A percentile compares a stretch with the other conserved stretches of the same genome.
Evolutionary conservation across 2,113 vertebrate species (phyloP).

Genomic region (Arizona elegans): DNA sequence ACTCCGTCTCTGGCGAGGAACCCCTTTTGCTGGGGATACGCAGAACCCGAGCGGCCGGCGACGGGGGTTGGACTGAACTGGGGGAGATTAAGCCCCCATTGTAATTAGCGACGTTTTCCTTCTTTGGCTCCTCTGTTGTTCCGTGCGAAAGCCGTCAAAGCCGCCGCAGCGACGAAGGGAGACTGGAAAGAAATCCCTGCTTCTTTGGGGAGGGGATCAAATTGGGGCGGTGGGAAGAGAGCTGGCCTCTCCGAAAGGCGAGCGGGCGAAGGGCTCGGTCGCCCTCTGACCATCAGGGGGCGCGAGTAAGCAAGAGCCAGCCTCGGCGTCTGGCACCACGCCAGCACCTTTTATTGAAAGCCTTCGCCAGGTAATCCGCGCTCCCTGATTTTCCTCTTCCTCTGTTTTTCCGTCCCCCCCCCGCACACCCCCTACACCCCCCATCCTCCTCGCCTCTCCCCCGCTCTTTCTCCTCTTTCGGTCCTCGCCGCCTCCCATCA

Average conservation of each 20-base stretch:
- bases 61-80: background rate
- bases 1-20: background rate
- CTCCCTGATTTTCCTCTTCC: slow-evolving; percentile 42
- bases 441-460: slow-evolving; percentile 30
- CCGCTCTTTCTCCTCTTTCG: background rate
- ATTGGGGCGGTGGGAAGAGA: slow-evolving; percentile 11
- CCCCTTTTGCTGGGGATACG: background rate
- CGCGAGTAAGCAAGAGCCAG: slow-evolving; percentile 55
- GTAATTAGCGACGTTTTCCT: background rate
- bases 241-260: slow-evolving; percentile 5
- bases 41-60: background rate
- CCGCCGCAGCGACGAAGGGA: background rate
- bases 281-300: slow-evolving; percentile 59
- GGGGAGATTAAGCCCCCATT: background rate
- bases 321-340: background rate
- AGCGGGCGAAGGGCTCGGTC: background rate
- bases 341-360: slow-evolving; percentile 8
- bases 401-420: background rate
- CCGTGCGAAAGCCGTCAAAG: background rate
- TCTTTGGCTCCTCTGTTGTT: background rate
- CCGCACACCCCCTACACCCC: slow-evolving; percentile 31
- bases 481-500: background rate
- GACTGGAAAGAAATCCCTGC: background rate
- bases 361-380: slow-evolving; percentile 14
- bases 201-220: background rate